A percentile compares a stretch with the other conserved stretches of the same genome.
Evolutionary conservation across 2,888 invertebrate species (phyloP).

Genomic region (Sussaba pulchella): DNA sequence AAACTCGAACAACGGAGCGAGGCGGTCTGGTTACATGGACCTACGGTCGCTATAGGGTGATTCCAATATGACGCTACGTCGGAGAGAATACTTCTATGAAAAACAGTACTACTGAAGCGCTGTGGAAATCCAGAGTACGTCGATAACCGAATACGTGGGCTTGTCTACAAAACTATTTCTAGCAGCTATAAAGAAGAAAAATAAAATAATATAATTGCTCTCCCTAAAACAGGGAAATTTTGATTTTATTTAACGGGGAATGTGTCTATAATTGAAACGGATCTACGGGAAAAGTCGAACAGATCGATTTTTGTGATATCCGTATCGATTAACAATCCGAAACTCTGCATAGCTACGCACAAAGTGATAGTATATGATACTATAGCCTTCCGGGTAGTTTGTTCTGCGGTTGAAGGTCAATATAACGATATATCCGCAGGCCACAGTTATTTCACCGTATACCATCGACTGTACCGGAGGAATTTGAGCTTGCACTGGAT

Average conservation of each 20-base stretch:
- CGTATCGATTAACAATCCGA: not conserved
- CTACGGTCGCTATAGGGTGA: not conserved
- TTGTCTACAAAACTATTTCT: too few species aligned
- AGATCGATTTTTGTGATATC: too few species aligned
- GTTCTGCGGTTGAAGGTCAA: constrained; percentile 33
- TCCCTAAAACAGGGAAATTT: too few species aligned
- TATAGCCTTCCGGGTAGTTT: constrained; percentile 32
- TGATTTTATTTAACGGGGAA: too few species aligned
- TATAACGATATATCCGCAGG: constrained; percentile 25
- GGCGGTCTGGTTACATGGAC: constrained; percentile 23
- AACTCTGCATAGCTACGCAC: constrained; percentile 6
- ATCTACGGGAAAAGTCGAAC: too few species aligned
- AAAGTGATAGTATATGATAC: not conserved
- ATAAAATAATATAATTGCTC: too few species aligned
- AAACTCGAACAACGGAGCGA: constrained; percentile 49
- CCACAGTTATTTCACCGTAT: not conserved
- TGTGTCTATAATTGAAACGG: too few species aligned
- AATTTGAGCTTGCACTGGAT: not conserved
- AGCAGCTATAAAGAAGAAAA: too few species aligned
- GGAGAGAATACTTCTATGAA: not conserved
- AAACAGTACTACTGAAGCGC: not conserved
- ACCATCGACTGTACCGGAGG: constrained; percentile 4
- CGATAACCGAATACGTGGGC: too few species aligned
- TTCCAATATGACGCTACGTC: constrained; percentile 20
- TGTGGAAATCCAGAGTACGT: too few species aligned